phyloP scores from a whole-genome alignment of 1,140 invertebrate genomes.

The Harlomillsia oculata region DNA sequence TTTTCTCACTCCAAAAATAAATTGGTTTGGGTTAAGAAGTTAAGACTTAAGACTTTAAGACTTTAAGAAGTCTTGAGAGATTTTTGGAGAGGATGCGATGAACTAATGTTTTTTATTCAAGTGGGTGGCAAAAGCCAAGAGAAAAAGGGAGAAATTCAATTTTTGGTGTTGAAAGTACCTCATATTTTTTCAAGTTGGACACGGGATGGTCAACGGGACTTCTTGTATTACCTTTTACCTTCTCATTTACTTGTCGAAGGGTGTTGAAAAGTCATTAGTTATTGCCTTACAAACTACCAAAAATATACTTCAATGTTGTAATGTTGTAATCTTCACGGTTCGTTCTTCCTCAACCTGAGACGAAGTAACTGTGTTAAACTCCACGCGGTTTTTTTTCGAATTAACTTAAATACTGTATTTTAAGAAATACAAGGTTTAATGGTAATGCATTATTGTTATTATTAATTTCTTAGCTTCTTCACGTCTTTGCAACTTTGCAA shows the following conservation, averaged over 20 bases:
- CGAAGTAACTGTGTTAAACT: no score
- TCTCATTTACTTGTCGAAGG: constrained; percentile 11
- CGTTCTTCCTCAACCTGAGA: background rate
- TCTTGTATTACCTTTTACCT: constrained; percentile 12
- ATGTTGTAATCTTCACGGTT: background rate
- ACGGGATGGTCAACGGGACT: constrained; percentile 5
- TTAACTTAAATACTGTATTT: background rate
- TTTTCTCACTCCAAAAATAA: no score
- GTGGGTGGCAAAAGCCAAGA: constrained; percentile 4
- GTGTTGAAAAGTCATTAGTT: constrained; percentile 14
- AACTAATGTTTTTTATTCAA: background rate
- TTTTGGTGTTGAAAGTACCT: background rate
- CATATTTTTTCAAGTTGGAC: background rate
- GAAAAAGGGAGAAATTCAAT: background rate
- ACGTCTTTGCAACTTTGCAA: no score
- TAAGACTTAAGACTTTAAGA: no score
- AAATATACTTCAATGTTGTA: constrained; percentile 3
- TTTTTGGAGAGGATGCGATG: background rate
- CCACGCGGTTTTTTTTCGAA: background rate
- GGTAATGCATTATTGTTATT: background rate
- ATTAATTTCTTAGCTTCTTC: background rate
- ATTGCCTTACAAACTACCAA: constrained; percentile 8
- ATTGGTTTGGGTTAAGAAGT: no score
- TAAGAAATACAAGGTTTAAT: background rate
- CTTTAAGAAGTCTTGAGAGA: background rate